Base-by-base conservation (phyloP, 2,797 vertebrate species). In the Hydrophis major region DNA sequence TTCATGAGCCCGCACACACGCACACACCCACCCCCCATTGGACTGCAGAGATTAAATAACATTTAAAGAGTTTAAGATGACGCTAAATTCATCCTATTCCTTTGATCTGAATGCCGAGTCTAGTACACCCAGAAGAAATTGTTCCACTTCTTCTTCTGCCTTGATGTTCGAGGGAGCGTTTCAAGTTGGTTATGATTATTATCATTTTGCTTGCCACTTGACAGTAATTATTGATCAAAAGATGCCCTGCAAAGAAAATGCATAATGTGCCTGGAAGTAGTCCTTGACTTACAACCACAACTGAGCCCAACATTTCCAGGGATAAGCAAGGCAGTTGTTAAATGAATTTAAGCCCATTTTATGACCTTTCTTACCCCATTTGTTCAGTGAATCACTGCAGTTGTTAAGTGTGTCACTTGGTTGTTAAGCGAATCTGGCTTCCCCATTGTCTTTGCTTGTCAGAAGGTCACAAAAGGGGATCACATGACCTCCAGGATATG, bases 31-130 rank as follows among this genome's bases (percentile, higher is more conserved):
- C 47, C 69, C 28, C 18, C 2, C 69, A 37, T 47, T 88, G 74
- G 86, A 78, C 87, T 86, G 83, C 89, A 78, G 92, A 93, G 87
- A 94, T 88, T 91, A 94, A 93, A 88, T 60, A n/a, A 12, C 37
- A 32, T 60, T 37, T 86, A n/a, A 55, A 93, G 94, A 91, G 87
- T 83, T 74, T 55, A 86, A 56, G 20, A 89, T 37, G 53, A 14
- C 22, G 93, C 2, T 93, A 94, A 92, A 47, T 60, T 56, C 74
- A 56, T 60, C 86, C 88, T 69, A 74, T 20, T 47, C 90, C 25
- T 56, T 56, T 60, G 91, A 92, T 69, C 57, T 56, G 86, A 32
- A 50, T 89, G 61, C 27, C 74, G 87, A 91, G 10, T 69, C 91
- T 90, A 60, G 12, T 20, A 55, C 4, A 66, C 56, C 10, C 12